These are phyloP conservation scores for Herminia tarsipennalis DNA, from an alignment of 2,888 invertebrate species.

Conservation along the genomic window DNA sequence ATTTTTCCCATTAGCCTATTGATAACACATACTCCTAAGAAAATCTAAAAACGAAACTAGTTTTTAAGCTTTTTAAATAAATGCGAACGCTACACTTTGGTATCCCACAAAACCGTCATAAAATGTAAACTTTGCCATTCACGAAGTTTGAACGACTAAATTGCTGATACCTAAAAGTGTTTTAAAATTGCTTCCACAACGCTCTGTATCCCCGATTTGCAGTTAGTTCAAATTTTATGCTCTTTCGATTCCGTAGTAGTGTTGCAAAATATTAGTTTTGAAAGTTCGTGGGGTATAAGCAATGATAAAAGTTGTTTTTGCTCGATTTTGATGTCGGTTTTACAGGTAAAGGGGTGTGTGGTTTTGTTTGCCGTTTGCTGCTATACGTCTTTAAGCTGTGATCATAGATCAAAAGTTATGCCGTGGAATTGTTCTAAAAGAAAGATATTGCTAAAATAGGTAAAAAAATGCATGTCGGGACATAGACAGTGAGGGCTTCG, in stretches of 20 bases:
- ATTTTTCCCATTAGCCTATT: too few relatives aligned
- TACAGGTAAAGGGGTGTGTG: neutral
- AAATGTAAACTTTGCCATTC: conserved; percentile 35
- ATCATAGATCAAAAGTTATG: too few relatives aligned
- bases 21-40: too few relatives aligned
- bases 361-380: neutral
- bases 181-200: conserved; percentile 40
- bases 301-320: conserved; percentile 8
- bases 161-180: conserved; percentile 42
- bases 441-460: too few relatives aligned
- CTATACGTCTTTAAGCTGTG: too few relatives aligned
- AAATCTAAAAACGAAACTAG: too few relatives aligned
- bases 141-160: conserved; percentile 32
- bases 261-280: conserved; percentile 22
- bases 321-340: neutral
- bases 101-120: conserved; percentile 16
- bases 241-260: conserved; percentile 24
- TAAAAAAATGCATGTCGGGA: too few relatives aligned
- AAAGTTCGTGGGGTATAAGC: neutral
- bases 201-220: conserved; percentile 20
- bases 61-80: too few relatives aligned
- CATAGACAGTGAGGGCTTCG: too few relatives aligned
- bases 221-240: conserved; percentile 32
- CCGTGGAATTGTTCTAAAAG: too few relatives aligned
- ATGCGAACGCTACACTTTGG: conserved; percentile 15